Evolutionary conservation across 2,797 vertebrate species (phyloP).

Genomic region (Bovichtus diacanthus): DNA sequence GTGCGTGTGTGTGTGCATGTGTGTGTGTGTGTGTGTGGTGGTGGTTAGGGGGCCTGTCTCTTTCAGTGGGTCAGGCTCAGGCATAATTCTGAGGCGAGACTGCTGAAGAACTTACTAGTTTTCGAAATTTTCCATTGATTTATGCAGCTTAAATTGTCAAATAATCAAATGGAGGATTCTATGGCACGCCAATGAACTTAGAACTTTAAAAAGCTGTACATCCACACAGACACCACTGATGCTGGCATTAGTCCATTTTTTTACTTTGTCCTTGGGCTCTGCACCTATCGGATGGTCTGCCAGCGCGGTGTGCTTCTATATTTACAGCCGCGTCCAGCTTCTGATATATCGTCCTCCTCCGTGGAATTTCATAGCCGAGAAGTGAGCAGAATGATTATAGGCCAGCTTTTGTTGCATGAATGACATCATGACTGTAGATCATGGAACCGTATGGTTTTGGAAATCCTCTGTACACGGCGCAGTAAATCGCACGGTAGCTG

Average conservation of each 20-base stretch:
- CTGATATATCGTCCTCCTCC: constrained; percentile 55
- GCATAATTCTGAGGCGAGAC: constrained; percentile 66
- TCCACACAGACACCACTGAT: not conserved
- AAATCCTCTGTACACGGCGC: constrained; percentile 46
- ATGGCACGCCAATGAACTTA: not conserved
- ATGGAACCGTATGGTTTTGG: constrained; percentile 59
- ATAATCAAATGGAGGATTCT: constrained; percentile 27
- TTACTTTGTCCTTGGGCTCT: constrained; percentile 43
- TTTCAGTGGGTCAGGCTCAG: constrained; percentile 55
- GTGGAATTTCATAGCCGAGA: constrained; percentile 54
- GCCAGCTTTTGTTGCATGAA: constrained; percentile 59
- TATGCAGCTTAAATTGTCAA: constrained; percentile 28
- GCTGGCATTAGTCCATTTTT: constrained; percentile 42
- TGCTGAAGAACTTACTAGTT: constrained; percentile 36
- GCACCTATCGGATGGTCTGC: constrained; percentile 39
- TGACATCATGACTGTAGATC: constrained; percentile 77
- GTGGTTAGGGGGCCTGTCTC: constrained; percentile 66
- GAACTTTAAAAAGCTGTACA: constrained; percentile 12
- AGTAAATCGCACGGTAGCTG: constrained; percentile 64
- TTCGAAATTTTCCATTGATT: constrained; percentile 45
- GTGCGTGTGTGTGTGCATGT: constrained; percentile 33
- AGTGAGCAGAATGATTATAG: constrained; percentile 73
- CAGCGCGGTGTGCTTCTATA: constrained; percentile 36
- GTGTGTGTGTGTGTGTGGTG: constrained; percentile 34
- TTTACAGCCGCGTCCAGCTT: constrained; percentile 53